These are phyloP conservation scores for Graptemys geographica DNA, from an alignment of 2,797 vertebrate genomes.

Conservation along the genomic window DNA sequence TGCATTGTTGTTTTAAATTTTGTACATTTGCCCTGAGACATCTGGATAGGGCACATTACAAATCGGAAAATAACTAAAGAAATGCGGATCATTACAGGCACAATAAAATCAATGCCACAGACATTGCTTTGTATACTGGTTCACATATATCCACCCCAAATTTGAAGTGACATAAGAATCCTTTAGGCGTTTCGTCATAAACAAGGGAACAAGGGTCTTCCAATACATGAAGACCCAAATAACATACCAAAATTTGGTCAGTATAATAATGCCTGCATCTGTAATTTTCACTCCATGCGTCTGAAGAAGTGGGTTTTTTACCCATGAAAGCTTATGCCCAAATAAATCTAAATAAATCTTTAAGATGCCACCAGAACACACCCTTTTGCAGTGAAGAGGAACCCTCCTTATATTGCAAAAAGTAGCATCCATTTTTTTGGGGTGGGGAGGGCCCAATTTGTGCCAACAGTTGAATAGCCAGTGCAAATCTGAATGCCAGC, in stretches of 20 bases:
- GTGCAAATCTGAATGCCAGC: background rate
- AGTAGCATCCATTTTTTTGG: background rate
- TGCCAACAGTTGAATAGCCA: background rate
- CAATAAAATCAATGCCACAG: background rate
- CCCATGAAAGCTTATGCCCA: too few relatives aligned
- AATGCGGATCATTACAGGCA: background rate
- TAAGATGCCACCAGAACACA: background rate
- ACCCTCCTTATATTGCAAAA: background rate
- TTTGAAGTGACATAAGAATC: background rate
- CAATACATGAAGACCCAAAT: background rate
- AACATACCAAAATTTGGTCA: background rate
- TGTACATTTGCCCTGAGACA: background rate
- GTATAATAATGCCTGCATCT: too few relatives aligned
- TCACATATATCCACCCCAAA: background rate
- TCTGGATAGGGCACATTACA: background rate
- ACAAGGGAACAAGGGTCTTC: background rate
- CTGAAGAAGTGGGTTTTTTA: too few relatives aligned
- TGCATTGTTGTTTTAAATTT: background rate
- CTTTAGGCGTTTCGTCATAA: background rate
- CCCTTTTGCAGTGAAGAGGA: background rate
- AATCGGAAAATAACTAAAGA: background rate
- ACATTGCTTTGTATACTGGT: background rate
- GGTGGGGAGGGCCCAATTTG: background rate
- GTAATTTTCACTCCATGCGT: too few relatives aligned
- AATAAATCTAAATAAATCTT: too few relatives aligned